Evolutionary conservation across 2,888 invertebrate species (phyloP), one percentile per base, ranked within the genome.

Genomic region (Clivina fossor): DNA sequence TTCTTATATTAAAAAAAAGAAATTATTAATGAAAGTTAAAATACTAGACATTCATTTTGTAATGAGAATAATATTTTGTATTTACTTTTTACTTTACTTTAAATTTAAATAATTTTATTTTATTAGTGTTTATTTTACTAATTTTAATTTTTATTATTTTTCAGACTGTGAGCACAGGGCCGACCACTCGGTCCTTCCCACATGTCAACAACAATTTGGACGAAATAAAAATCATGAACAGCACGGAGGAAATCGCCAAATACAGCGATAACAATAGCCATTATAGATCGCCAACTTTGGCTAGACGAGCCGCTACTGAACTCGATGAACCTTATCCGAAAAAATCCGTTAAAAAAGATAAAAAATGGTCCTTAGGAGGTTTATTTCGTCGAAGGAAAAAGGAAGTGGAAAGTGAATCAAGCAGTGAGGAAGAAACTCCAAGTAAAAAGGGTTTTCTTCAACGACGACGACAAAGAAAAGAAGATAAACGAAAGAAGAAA

Each of bases 301-400:
- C 65, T n/a, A 61, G 68, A 51, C 64, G 70, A 22, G 76, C 68
- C 76, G 69, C 73, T 68, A 78, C 75, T 72, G 76, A 73, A 20
- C 57, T 28, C 55, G 49, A 55, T 15, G 46, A 46, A 20, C 38
- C 55, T 7, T 26, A 24, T 15, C 16, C 32, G 3, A 62, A 65
- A 60, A 62, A 61, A 61, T 63, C 67, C 58, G 51, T 63, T 58
- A 84, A 83, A 64, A 86, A 84, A 63, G 76, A 75, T 63, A 82
- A 80, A 67, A 89, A 88, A 72, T 91, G 90, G 90, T 87, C 88
- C 5, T 80, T 91, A 35, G 89, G 90, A 4, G 86, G 85, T 64
- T 78, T 91, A 2, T 87, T 91, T 68, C 79, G 87, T 60, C 80
- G 86, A 68, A 86, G 86, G 73, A 88, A 88, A 71, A 84, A 84